These are phyloP conservation scores for Cephus spinipes DNA, from an alignment of 2,888 invertebrate genomes.

Conservation along the genomic window DNA sequence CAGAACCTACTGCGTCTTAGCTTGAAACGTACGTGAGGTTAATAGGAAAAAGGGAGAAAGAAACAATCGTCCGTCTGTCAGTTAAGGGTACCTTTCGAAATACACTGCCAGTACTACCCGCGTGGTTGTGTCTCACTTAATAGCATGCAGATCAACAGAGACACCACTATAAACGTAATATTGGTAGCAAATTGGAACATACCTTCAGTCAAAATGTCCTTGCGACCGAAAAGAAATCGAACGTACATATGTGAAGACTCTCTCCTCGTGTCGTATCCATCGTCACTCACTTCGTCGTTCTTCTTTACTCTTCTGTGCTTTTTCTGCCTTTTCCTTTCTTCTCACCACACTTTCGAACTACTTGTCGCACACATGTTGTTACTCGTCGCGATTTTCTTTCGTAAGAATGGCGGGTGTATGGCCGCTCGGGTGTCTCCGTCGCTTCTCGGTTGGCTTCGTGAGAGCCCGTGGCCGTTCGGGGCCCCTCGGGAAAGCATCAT, in stretches of 20 bases:
- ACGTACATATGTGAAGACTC: slow-evolving; percentile 12
- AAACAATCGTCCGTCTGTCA: not conserved
- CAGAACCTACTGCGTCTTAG: slow-evolving; percentile 4
- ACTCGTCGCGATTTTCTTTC: slow-evolving; percentile 23
- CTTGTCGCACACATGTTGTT: slow-evolving; percentile 26
- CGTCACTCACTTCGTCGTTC: not conserved
- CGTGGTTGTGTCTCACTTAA: no score
- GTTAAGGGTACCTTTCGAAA: not conserved
- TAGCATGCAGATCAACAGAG: no score
- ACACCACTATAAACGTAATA: no score
- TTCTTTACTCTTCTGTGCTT: not conserved
- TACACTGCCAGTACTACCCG: not conserved
- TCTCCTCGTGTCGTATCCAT: slow-evolving; percentile 7
- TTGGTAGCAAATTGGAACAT: no score
- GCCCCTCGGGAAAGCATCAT: no score
- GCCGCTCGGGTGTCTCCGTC: slow-evolving; percentile 24
- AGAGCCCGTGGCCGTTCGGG: no score
- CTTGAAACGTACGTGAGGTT: not conserved
- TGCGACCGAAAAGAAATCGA: no score
- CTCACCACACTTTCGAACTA: slow-evolving; percentile 21
- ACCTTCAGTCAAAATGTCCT: no score
- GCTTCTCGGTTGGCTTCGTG: not conserved
- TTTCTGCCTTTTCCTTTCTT: not conserved
- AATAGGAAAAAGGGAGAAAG: not conserved
- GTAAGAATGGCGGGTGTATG: slow-evolving; percentile 14